phyloP scores from a whole-genome alignment of 1,140 invertebrate species.

The Uloborus diversus region DNA sequence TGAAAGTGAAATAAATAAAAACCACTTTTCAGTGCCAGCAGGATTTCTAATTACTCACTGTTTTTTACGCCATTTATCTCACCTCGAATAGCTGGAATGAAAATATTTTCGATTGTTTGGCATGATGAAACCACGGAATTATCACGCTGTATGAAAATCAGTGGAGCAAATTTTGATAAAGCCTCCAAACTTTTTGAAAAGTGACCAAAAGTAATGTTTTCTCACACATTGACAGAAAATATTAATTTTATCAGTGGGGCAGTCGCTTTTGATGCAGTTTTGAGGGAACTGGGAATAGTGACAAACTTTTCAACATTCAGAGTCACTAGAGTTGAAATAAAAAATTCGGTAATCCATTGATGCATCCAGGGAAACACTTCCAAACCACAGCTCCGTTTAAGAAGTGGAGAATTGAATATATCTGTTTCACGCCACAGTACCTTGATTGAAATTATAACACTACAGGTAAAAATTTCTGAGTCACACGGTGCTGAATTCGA shows the following conservation, averaged over 20 bases:
- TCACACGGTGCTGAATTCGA: neutral
- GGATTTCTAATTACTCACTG: too few species aligned
- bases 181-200: neutral
- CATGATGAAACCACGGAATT: too few species aligned
- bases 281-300: too few species aligned
- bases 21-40: too few species aligned
- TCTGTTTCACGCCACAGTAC: neutral
- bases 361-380: slow-evolving; percentile 25
- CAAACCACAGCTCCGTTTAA: neutral
- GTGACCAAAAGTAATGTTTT: neutral
- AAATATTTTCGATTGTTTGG: too few species aligned
- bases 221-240: neutral
- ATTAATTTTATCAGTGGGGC: neutral
- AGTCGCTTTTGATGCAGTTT: too few species aligned
- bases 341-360: neutral
- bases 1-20: too few species aligned
- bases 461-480: neutral
- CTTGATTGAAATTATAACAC: neutral
- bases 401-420: neutral
- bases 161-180: too few species aligned
- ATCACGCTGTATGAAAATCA: too few species aligned
- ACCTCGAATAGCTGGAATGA: too few species aligned
- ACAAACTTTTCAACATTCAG: neutral
- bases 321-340: neutral
- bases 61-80: too few species aligned